Evolutionary conservation across 2,113 vertebrate species (phyloP), one percentile per base, ranked within the genome.

Genomic region (Perca schrenkii): DNA sequence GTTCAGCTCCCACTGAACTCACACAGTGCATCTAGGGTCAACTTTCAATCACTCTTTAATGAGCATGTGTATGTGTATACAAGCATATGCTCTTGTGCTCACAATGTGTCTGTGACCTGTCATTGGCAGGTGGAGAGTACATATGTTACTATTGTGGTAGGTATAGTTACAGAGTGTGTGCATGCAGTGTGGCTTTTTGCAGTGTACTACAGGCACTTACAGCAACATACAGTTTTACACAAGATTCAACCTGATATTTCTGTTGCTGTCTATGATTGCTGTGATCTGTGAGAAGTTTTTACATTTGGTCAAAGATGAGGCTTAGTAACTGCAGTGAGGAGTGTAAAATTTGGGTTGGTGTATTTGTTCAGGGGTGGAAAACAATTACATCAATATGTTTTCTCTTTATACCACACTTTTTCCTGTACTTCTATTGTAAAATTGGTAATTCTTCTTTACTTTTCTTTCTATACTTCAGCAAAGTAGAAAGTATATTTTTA

Each of bases 111-210:
- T 89, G 46, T 87, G 61, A 82, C 88, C 72, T 90, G 73, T 93
- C 65, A 17, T 93, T 87, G 88, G 70, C 93, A 96, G 94, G 90
- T 87, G 94, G 92, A 78, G 91, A 93, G 83, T 94, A 92, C 91
- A 91, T 92, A 77, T 95, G 94, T 91, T 93, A 91, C 88, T 79
- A 69, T 7, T 95, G 95, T 92, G 95, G 95, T 95, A 95, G 84
- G 95, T 95, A 90, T 15, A 72, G 65, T 60, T 40, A 72, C 70
- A 78, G 31, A 25, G 83, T 73, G 67, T 81, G 56, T 86, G 86
- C 86, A 86, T 94, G 92, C 72, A 49, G 74, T 77, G 76, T 92
- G 84, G 19, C 15, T 77, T 82, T 85, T 79, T 90, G 87, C 73
- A 77, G 87, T 84, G 84, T 52, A 16, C 52, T 21, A 19, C 40